These are phyloP conservation scores for Melanchra persicariae DNA, from an alignment of 2,888 invertebrate genomes.

Conservation along the genomic window DNA sequence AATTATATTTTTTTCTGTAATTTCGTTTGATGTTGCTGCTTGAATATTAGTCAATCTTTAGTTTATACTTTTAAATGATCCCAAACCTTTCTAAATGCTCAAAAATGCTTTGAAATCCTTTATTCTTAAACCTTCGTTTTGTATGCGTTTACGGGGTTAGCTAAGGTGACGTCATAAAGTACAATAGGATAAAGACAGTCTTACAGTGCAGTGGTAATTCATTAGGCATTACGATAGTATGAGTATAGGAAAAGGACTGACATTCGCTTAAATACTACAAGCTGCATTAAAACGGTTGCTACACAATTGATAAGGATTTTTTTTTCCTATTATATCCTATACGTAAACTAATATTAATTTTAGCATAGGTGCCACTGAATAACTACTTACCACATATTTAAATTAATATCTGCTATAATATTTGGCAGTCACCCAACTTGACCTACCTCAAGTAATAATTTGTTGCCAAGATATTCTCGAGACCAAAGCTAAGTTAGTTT, in stretches of 20 bases:
- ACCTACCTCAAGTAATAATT: neutral
- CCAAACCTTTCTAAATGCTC: neutral
- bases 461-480: too few species aligned
- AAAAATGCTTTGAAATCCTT: neutral
- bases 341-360: neutral
- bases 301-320: neutral
- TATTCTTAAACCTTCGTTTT: neutral
- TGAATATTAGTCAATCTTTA: neutral
- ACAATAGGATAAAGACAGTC: neutral
- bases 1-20: neutral
- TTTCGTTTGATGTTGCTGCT: slow-evolving; percentile 54
- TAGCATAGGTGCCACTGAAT: neutral
- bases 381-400: neutral
- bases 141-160: slow-evolving; percentile 63
- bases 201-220: neutral
- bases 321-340: neutral
- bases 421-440: neutral
- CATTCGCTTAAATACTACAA: neutral
- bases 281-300: neutral
- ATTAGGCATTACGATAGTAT: too few species aligned
- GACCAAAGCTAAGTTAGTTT: too few species aligned
- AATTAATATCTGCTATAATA: neutral
- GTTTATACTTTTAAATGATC: neutral
- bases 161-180: slow-evolving; percentile 40
- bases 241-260: too few species aligned